Conservation (phyloP, 2,888 invertebrate species). For the Metopia argyrocephala region DNA sequence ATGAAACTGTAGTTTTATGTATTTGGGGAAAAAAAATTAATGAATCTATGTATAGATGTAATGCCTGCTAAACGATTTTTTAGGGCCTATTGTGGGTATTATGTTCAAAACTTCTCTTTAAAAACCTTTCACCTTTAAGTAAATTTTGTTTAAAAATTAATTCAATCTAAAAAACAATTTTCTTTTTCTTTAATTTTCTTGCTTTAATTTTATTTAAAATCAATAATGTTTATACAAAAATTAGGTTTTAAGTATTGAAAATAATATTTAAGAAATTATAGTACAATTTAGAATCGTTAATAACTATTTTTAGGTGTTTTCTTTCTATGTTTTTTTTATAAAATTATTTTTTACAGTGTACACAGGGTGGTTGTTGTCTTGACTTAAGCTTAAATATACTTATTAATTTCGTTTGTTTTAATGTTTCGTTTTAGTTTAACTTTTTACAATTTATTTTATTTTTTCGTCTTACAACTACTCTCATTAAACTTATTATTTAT, state of each 20-base stretch:
- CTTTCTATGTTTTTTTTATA: conserved; percentile 24
- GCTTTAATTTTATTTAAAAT: conserved; percentile 28
- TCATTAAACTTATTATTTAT: conserved; percentile 45
- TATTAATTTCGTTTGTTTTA: not conserved
- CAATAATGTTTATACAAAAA: conserved; percentile 62
- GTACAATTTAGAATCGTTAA: conserved; percentile 41
- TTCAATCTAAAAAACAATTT: conserved; percentile 62
- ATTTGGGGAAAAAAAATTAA: too few species aligned
- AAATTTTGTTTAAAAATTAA: conserved; percentile 58
- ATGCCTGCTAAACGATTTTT: too few species aligned
- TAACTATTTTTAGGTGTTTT: not conserved
- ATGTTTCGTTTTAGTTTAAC: conserved; percentile 38
- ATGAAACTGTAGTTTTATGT: conserved; percentile 5
- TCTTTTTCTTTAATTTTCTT: conserved; percentile 13
- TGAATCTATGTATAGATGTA: too few species aligned
- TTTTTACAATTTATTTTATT: conserved; percentile 71
- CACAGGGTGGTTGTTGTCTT: conserved; percentile 64
- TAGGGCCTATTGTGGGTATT: too few species aligned
- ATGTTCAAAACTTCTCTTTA: too few species aligned
- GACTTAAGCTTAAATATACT: conserved; percentile 57
- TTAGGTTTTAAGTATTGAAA: conserved; percentile 5
- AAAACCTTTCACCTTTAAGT: too few species aligned
- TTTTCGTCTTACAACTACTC: conserved; percentile 56
- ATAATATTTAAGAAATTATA: conserved; percentile 40
- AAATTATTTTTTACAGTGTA: conserved; percentile 63